Conservation (phyloP, 2,888 invertebrate genomes). For the Lutraria lutraria region DNA sequence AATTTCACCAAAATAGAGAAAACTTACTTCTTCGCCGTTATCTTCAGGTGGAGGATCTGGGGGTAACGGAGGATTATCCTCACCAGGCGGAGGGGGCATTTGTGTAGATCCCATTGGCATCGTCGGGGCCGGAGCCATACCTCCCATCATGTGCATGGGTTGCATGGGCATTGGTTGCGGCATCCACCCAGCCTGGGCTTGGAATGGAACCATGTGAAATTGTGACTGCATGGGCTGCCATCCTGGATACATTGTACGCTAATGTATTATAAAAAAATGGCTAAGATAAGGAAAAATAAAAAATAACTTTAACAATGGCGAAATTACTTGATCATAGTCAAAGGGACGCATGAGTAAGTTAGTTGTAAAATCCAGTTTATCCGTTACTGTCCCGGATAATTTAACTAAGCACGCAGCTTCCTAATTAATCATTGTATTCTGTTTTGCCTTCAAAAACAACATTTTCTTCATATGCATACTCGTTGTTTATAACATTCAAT, state of each 20-base stretch:
- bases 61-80: constrained; percentile 82
- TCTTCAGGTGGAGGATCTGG: constrained; percentile 82
- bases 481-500: too few species aligned
- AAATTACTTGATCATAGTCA: constrained; percentile 2
- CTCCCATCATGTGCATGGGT: constrained; percentile 57
- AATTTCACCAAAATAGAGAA: not conserved
- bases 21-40: constrained; percentile 54
- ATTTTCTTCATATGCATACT: too few species aligned
- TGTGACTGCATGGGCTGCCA: constrained; percentile 69
- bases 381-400: not conserved
- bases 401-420: too few species aligned
- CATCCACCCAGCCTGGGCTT: constrained; percentile 53
- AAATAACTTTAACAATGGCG: constrained; percentile 21
- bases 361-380: not conserved
- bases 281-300: not conserved
- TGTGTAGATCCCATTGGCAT: constrained; percentile 51
- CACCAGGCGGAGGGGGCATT: constrained; percentile 80
- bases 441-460: too few species aligned
- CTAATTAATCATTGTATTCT: too few species aligned
- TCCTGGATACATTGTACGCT: constrained; percentile 63
- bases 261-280: not conserved
- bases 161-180: constrained; percentile 50
- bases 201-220: constrained; percentile 63
- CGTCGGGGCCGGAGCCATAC: constrained; percentile 60
- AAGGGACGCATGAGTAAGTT: not conserved